Evolutionary conservation across 1,140 invertebrate species (phyloP).

Genomic region (Calliphora vicina): DNA sequence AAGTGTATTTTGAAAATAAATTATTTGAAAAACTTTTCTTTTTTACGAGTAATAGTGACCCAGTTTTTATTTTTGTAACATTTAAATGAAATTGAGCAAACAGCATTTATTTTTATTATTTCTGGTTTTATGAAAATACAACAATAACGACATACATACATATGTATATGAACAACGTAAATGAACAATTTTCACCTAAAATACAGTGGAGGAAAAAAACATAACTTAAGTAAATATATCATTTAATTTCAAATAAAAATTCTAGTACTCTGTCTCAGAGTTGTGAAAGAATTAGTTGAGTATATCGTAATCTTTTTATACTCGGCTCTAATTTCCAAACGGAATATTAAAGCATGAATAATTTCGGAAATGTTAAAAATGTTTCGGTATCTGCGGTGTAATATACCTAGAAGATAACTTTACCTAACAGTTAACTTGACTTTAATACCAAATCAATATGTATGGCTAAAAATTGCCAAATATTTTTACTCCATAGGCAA

Average conservation of each 20-base stretch:
- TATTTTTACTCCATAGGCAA: no score
- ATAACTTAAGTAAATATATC: not conserved
- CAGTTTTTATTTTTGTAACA: not conserved
- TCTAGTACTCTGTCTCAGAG: not conserved
- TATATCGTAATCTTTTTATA: no score
- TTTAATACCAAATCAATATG: no score
- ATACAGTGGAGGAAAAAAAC: not conserved
- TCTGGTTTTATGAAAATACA: not conserved
- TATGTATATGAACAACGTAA: not conserved
- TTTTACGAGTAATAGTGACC: conserved; percentile 7
- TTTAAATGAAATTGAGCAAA: not conserved
- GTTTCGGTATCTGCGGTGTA: no score
- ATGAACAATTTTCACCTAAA: not conserved
- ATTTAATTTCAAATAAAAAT: not conserved
- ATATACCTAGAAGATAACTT: no score
- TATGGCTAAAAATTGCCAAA: no score
- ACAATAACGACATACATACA: no score
- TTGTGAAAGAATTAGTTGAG: no score
- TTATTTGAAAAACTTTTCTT: not conserved
- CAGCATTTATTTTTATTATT: conserved; percentile 7
- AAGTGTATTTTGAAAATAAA: not conserved
- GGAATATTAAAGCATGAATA: no score
- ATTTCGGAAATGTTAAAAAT: no score
- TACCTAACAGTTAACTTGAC: no score
- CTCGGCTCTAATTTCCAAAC: no score